These are phyloP conservation scores for Drosophila serrata DNA, from an alignment of 1,140 invertebrate species.

Conservation along the genomic window DNA sequence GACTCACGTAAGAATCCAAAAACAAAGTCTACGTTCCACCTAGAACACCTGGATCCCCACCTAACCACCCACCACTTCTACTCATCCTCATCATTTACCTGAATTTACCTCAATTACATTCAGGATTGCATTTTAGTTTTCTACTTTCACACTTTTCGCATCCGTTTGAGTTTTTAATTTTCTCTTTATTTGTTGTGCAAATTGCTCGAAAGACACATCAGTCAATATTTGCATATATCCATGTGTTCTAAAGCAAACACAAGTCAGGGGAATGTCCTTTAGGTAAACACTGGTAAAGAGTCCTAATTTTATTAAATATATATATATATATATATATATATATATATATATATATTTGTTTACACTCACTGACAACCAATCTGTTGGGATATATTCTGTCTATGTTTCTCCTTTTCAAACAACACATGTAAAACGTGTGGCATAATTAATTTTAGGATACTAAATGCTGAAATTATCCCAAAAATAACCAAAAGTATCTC, in stretches of 20 bases:
- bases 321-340: not conserved
- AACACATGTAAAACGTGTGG: conserved; percentile 27
- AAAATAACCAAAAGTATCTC: conserved; percentile 7
- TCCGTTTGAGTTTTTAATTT: conserved; percentile 58
- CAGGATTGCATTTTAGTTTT: conserved; percentile 31
- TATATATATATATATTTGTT: not conserved
- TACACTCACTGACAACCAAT: not conserved
- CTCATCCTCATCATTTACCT: not conserved
- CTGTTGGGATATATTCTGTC: conserved; percentile 7
- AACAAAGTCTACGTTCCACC: conserved; percentile 47
- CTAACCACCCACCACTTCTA: not conserved
- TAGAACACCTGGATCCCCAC: conserved; percentile 20
- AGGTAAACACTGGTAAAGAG: conserved; percentile 57
- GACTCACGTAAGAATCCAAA: conserved; percentile 91
- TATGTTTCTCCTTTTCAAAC: conserved; percentile 21
- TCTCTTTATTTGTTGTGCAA: conserved; percentile 76
- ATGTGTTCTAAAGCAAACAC: conserved; percentile 36
- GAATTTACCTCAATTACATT: conserved; percentile 5
- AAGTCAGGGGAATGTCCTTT: conserved; percentile 39
- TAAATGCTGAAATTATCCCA: not conserved
- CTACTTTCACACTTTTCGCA: conserved; percentile 11
- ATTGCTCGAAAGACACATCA: conserved; percentile 63
- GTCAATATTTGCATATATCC: conserved; percentile 51
- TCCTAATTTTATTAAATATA: conserved; percentile 25
- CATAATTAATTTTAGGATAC: conserved; percentile 22